Conservation (phyloP, 2,888 invertebrate genomes). For the Protonemura montana region DNA sequence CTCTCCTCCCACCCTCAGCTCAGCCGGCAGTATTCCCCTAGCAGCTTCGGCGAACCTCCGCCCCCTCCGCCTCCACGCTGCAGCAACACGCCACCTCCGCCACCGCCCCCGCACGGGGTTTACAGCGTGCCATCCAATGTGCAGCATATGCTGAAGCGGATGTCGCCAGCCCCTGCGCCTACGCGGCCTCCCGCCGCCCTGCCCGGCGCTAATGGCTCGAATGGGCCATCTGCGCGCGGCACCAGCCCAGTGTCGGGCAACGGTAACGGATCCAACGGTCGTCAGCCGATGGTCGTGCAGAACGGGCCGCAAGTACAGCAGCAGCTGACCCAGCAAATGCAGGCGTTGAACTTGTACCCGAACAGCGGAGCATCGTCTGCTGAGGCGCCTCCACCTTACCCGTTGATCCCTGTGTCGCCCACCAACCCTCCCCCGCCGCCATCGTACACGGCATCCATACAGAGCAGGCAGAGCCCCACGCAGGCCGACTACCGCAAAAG, state of each 20-base stretch:
- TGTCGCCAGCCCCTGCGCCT: conserved; percentile 74
- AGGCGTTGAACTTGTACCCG: conserved; percentile 81
- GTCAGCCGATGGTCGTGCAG: conserved; percentile 82
- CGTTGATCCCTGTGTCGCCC: conserved; percentile 63
- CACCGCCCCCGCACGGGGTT: conserved; percentile 67
- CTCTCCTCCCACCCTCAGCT: conserved; percentile 67
- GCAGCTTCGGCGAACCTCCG: conserved; percentile 65
- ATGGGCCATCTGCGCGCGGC: conserved; percentile 64
- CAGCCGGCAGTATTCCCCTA: conserved; percentile 76
- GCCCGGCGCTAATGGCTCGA: conserved; percentile 58
- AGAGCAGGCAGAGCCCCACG: conserved; percentile 86
- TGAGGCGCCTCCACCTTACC: conserved; percentile 75
- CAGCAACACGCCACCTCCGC: conserved; percentile 68
- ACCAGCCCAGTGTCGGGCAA: conserved; percentile 73
- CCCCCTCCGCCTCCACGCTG: conserved; percentile 80
- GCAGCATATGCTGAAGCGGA: conserved; percentile 77
- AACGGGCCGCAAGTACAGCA: conserved; percentile 81
- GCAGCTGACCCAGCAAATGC: conserved; percentile 87
- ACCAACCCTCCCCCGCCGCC: conserved; percentile 80
- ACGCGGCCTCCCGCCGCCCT: conserved; percentile 57
- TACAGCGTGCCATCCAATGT: conserved; percentile 64
- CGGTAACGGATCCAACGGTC: conserved; percentile 60
- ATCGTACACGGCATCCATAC: conserved; percentile 85
- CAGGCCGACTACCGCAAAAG: conserved; percentile 84
- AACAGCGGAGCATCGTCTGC: conserved; percentile 61